A percentile compares a stretch with the other conserved stretches of the same genome.
Evolutionary conservation across 1,140 invertebrate genomes (phyloP).

Genomic region (Drosophila arawakana): DNA sequence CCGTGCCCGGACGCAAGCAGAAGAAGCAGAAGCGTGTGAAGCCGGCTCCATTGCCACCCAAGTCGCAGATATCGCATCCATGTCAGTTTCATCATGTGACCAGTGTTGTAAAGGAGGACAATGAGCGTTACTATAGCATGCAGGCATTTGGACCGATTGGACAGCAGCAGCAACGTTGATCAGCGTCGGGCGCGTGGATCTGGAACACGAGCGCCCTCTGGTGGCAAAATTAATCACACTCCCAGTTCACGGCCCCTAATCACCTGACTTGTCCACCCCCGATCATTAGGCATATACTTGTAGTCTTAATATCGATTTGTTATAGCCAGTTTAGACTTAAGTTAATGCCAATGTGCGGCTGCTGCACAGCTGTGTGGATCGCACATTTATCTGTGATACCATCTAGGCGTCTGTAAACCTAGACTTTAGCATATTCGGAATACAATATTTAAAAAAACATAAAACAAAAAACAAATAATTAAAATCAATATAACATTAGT

Average conservation of each 20-base stretch:
- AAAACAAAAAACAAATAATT: conserved; percentile 16
- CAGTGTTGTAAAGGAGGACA: conserved; percentile 90
- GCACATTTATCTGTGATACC: conserved; percentile 80
- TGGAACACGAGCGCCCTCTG: conserved; percentile 79
- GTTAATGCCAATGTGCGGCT: conserved; percentile 68
- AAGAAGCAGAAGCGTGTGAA: conserved; percentile 86
- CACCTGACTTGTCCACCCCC: conserved; percentile 7
- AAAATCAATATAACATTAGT: conserved; percentile 27
- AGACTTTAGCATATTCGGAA: conserved; percentile 42
- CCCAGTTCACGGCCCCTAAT: conserved; percentile 16
- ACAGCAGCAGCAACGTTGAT: conserved; percentile 80
- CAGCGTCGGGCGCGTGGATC: conserved; percentile 79
- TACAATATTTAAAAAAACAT: conserved; percentile 24
- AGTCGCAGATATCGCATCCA: conserved; percentile 93
- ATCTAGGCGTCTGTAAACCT: conserved; percentile 66
- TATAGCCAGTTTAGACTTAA: conserved; percentile 59
- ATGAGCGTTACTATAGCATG: conserved; percentile 88
- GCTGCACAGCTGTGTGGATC: conserved; percentile 32
- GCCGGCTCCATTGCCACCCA: conserved; percentile 88
- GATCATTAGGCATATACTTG: background rate
- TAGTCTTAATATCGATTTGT: conserved; percentile 40
- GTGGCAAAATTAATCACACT: conserved; percentile 67
- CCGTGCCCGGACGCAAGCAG: conserved; percentile 88
- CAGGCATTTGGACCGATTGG: conserved; percentile 86
- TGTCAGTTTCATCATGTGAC: conserved; percentile 95